Evolutionary conservation across 1,140 invertebrate genomes (phyloP), one percentile per base, ranked within the genome.

Genomic region (Sarcophaga bullata): DNA sequence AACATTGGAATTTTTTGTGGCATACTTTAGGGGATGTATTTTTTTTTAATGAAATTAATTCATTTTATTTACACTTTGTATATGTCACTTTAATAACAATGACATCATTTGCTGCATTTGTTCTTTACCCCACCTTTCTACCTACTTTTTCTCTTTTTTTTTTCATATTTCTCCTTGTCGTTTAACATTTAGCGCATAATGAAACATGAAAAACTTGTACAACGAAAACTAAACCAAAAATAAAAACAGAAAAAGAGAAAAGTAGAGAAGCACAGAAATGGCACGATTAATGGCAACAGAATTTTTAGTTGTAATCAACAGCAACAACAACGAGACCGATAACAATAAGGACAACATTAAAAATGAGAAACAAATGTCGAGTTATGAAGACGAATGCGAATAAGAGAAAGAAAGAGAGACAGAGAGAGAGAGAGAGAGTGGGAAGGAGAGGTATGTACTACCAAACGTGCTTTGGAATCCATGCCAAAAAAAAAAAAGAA

Each of bases 101-200:
- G 75, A 78, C 75, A 78, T 78, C 75, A 78, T 78, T 78, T 78
- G 37, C 75, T 78, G 75, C 75, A 78, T 17, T 52, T 78, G 1
- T 76, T 52, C 75, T 52, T 49, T 76, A 7, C 17, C 19, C 62
- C 6, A 72, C 47, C 15, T 76, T 76, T 17, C 8, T 15, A 37
- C 25, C 25, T 37, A 37, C 1, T 37, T 37, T 37, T 37, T 37
- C 4, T 37, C n/a, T 37, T 37, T 37, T 37, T 2, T 37, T 37
- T 37, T 37, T 37, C 25, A 37, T 37, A 37, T 37, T 37, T 37
- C 25, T 37, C 25, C 25, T 37, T 37, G 25, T 37, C 25, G 25
- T 37, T 37, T 37, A 19, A 68, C 15, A 58, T 19, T 68, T 50
- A 50, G 75, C 48, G 10, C 48, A 78, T 76, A 48, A 58, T 58